A percentile compares a stretch with the other conserved stretches of the same genome.
Evolutionary conservation across 2,113 vertebrate species (phyloP).

Genomic region (Alligator mississippiensis): DNA sequence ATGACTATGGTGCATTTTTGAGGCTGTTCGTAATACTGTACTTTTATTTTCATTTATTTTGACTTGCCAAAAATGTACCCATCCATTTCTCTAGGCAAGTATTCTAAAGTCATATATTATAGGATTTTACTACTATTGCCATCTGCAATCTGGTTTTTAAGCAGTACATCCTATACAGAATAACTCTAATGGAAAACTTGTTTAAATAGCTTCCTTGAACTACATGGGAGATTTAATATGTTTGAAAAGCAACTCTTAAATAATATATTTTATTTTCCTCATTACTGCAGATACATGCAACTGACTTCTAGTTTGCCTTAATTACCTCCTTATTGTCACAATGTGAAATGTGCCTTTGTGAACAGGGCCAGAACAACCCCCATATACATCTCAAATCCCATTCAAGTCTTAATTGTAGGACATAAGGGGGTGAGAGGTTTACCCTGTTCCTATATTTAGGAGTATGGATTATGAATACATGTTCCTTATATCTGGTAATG

Average conservation of each 20-base stretch:
- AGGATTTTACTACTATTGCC: background rate
- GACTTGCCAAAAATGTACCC: background rate
- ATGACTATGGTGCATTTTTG: background rate
- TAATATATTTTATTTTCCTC: background rate
- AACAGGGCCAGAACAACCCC: constrained; percentile 26
- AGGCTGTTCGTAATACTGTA: background rate
- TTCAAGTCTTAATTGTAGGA: constrained; percentile 1
- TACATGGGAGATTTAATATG: background rate
- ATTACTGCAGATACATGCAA: background rate
- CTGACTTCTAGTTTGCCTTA: background rate
- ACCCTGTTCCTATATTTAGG: background rate
- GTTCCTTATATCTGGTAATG: background rate
- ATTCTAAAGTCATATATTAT: background rate
- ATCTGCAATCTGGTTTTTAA: background rate
- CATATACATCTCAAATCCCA: constrained; percentile 26
- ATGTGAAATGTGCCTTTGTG: background rate
- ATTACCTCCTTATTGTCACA: background rate
- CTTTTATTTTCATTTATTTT: background rate
- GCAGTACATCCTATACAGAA: background rate
- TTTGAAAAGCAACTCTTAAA: background rate
- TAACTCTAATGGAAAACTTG: background rate
- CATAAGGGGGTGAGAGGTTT: constrained; percentile 14
- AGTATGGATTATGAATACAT: constrained; percentile 30
- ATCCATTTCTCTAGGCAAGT: background rate
- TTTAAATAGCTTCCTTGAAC: background rate